These are phyloP conservation scores for Dicrurus megarhynchus DNA, from an alignment of 2,113 vertebrate species.

Conservation along the genomic window DNA sequence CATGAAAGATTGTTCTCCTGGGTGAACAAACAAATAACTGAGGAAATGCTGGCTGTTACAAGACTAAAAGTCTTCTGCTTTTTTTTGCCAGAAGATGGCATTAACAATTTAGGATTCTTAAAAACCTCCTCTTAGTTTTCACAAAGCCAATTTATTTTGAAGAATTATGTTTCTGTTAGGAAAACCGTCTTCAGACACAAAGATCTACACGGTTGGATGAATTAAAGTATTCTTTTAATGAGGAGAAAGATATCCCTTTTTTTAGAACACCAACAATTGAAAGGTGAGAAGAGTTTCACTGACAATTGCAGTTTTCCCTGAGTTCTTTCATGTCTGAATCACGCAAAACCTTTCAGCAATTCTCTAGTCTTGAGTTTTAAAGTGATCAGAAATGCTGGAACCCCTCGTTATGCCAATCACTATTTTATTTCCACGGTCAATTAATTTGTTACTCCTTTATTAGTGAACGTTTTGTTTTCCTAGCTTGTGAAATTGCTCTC, in stretches of 20 bases:
- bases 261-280: accelerated
- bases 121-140: neutral
- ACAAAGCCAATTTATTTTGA: neutral
- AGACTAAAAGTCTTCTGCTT: neutral
- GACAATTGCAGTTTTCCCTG: neutral
- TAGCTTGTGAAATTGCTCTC: neutral
- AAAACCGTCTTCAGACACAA: neutral
- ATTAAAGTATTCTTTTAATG: neutral
- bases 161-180: neutral
- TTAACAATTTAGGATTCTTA: neutral
- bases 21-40: neutral
- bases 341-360: neutral
- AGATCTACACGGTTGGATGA: neutral
- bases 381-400: neutral
- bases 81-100: slow-evolving; percentile 56
- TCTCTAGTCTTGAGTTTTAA: neutral
- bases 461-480: neutral
- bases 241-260: neutral
- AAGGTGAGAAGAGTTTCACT: neutral
- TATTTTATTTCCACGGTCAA: neutral
- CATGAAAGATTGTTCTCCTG: neutral
- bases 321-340: neutral
- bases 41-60: neutral
- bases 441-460: neutral
- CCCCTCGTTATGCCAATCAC: accelerated